Evolutionary conservation across 2,888 invertebrate genomes (phyloP), one percentile per base, ranked within the genome.

Genomic region (Mystacides longicornis): DNA sequence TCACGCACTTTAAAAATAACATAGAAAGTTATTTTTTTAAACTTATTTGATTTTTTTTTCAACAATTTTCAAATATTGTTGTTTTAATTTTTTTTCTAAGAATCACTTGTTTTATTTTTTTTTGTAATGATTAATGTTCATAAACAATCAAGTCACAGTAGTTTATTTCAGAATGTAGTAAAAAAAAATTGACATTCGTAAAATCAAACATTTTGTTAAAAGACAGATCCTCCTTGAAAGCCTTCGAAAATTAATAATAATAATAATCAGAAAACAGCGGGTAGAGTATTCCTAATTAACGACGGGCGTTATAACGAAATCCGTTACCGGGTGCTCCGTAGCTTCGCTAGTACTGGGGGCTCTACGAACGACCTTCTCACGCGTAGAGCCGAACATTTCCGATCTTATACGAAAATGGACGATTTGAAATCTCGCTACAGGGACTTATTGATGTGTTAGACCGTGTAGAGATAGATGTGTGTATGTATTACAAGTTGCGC

Each of bases 381-480:
- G 23, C 56, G 52, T 46, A 47, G 37, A 23, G 53, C 48, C 59
- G 59, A 42, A 42, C 22, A 37, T 19, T 2, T 22, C 51, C 60
- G 60, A 60, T 3, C 1, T 14, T 16, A 27, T 20, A 33, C 57
- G 57, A 49, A 54, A 20, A 23, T 11, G 22, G 27, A 33, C 60
- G 60, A 60, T 20, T n/a, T 45, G 22, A 19, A 37, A 16, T 21
- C 56, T 47, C 23, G 27, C 43, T 48, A 53, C 51, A 19, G 37
- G 55, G 57, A 60, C 60, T 60, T 60, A 60, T 60, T 60, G 60
- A 60, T 58, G 60, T 60, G 60, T 53, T 55, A 43, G 43, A 57
- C 5, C 4, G 45, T 45, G 20, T 19, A 16, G 16, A 16, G 7
- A 18, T 43, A 31, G 7, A 31, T 14, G 31, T 31, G 31, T 43